These are phyloP conservation scores for Hecatera dysodea DNA, from an alignment of 2,888 invertebrate species.

Conservation along the genomic window DNA sequence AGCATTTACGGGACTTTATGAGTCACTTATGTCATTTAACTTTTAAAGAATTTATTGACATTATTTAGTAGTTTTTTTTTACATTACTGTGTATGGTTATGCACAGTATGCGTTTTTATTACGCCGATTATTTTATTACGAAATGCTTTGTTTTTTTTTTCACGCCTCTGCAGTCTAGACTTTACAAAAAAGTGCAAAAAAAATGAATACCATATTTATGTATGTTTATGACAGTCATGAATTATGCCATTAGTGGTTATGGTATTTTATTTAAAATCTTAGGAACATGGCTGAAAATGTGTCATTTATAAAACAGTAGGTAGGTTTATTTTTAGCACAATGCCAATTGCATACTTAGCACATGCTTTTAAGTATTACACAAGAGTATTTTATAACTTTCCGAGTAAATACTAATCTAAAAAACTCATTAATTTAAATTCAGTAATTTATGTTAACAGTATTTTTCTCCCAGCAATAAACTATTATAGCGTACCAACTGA, in stretches of 20 bases:
- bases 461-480: neutral
- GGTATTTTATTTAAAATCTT: constrained; percentile 1
- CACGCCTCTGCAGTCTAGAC: constrained; percentile 65
- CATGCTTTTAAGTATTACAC: neutral
- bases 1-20: constrained; percentile 61
- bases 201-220: constrained; percentile 22
- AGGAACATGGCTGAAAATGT: neutral
- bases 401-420: neutral
- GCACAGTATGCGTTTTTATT: constrained; percentile 29
- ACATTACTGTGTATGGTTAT: constrained; percentile 21
- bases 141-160: constrained; percentile 18
- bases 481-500: neutral
- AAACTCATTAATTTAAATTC: neutral
- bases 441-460: neutral
- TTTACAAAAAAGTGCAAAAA: constrained; percentile 5
- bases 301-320: neutral
- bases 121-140: constrained; percentile 20
- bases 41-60: constrained; percentile 52
- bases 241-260: constrained; percentile 10
- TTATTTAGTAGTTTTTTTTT: constrained; percentile 28
- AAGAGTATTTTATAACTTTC: neutral
- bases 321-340: neutral
- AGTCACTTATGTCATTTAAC: constrained; percentile 67
- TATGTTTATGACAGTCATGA: constrained; percentile 25
- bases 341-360: neutral